Percentiles rank a stretch among this genome's conserved stretches.
phyloP scores from a whole-genome alignment of 1,140 invertebrate genomes.

The Acromyrmex heyeri region DNA sequence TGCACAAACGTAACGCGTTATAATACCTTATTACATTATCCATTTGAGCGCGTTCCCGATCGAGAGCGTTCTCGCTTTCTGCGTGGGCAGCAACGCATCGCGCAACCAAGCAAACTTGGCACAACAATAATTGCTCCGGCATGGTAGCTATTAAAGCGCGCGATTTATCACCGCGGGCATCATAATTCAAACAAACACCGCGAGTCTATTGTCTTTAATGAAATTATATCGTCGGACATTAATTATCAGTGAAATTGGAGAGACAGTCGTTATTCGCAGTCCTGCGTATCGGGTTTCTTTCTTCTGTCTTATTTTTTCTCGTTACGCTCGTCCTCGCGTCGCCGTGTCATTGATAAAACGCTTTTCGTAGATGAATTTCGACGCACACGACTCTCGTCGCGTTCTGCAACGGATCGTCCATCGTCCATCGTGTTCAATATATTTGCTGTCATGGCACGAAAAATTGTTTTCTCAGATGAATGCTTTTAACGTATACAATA shows the following conservation, averaged over 20 bases:
- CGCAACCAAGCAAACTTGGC: slow-evolving; percentile 35
- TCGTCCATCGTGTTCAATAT: background rate
- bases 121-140: slow-evolving; percentile 68
- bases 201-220: slow-evolving; percentile 67
- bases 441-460: background rate
- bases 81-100: slow-evolving; percentile 66
- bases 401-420: background rate
- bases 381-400: slow-evolving; percentile 2
- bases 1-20: slow-evolving; percentile 2
- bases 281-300: background rate
- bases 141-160: slow-evolving; percentile 71
- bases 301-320: slow-evolving; percentile 24
- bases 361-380: slow-evolving; percentile 41
- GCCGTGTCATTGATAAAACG: slow-evolving; percentile 40
- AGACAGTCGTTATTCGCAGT: slow-evolving; percentile 13
- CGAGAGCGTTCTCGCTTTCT: slow-evolving; percentile 58
- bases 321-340: background rate
- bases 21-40: slow-evolving; percentile 42
- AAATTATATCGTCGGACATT: slow-evolving; percentile 65
- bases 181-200: slow-evolving; percentile 70
- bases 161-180: slow-evolving; percentile 73
- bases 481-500: background rate
- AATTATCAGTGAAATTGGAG: slow-evolving; percentile 63
- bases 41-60: slow-evolving; percentile 65
- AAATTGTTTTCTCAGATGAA: slow-evolving; percentile 11